Percentiles rank a stretch among this genome's conserved stretches.
Evolutionary conservation across 2,113 vertebrate genomes (phyloP).

Genomic region (Cyanistes caeruleus): DNA sequence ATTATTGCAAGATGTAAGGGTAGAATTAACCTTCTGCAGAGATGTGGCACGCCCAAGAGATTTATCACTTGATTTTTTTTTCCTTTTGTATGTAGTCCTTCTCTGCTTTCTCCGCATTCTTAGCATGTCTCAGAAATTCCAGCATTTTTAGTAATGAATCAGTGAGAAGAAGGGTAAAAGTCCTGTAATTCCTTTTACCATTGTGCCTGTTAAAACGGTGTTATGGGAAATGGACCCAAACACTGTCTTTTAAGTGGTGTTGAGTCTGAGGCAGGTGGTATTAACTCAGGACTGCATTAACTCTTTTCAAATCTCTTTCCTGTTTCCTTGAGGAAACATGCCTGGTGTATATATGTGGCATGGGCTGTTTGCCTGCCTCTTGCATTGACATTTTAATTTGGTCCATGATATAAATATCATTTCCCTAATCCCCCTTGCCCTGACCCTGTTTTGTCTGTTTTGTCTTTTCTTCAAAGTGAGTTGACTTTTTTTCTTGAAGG

Average conservation of each 20-base stretch:
- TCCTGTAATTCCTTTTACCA: conserved; percentile 63
- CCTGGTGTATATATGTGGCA: conserved; percentile 63
- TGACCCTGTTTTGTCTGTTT: conserved; percentile 79
- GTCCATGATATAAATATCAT: conserved; percentile 82
- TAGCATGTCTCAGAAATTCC: conserved; percentile 59
- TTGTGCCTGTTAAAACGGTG: conserved; percentile 63
- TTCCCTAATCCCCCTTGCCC: conserved; percentile 80
- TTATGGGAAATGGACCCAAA: conserved; percentile 72
- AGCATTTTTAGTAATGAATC: conserved; percentile 51
- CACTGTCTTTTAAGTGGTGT: conserved; percentile 71
- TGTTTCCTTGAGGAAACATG: conserved; percentile 65
- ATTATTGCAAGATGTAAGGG: background rate
- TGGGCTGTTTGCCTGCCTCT: conserved; percentile 68
- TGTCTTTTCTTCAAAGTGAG: conserved; percentile 82
- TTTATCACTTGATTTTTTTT: conserved; percentile 29
- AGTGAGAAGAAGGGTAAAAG: conserved; percentile 46
- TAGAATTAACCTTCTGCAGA: background rate
- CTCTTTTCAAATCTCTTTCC: conserved; percentile 68
- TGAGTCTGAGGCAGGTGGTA: conserved; percentile 71
- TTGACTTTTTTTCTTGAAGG: conserved; percentile 77
- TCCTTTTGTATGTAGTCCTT: background rate
- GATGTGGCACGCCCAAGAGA: background rate
- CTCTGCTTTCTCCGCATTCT: conserved; percentile 51
- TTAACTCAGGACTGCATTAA: conserved; percentile 68
- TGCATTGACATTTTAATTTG: conserved; percentile 77